Evolutionary conservation across 2,797 vertebrate species (phyloP).

Genomic region (Ctenopoma multispine): DNA sequence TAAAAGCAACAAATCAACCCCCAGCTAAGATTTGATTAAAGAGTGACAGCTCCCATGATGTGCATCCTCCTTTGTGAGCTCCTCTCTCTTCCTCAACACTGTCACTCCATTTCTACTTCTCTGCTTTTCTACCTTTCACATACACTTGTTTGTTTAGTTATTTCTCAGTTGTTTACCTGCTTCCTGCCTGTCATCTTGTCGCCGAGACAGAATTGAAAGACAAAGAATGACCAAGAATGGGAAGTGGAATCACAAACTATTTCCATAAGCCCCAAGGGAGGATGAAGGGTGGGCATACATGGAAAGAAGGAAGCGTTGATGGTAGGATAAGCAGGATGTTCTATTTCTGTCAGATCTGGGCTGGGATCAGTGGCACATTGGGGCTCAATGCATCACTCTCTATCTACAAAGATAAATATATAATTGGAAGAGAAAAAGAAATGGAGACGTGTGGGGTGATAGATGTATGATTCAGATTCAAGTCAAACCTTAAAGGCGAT

Average conservation of each 20-base stretch:
- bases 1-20: constrained; percentile 68
- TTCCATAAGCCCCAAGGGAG: constrained; percentile 60
- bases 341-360: constrained; percentile 61
- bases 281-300: neutral
- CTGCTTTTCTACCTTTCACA: neutral
- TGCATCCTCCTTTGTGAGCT: constrained; percentile 24
- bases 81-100: constrained; percentile 3
- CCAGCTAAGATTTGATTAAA: constrained; percentile 71
- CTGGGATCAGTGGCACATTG: constrained; percentile 60
- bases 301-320: neutral
- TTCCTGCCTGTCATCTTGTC: constrained; percentile 39
- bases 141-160: constrained; percentile 4
- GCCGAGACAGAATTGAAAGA: constrained; percentile 3
- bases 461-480: constrained; percentile 34
- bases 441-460: constrained; percentile 38
- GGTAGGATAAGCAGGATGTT: constrained; percentile 54
- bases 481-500: constrained; percentile 54
- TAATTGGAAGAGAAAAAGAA: constrained; percentile 63
- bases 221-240: constrained; percentile 23
- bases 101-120: neutral
- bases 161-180: constrained; percentile 36
- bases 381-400: constrained; percentile 54
- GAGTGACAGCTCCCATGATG: constrained; percentile 39
- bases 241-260: constrained; percentile 47
- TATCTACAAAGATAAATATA: constrained; percentile 67